Base-by-base conservation (phyloP, 2,113 vertebrate species). In the Eolophus roseicapilla region DNA sequence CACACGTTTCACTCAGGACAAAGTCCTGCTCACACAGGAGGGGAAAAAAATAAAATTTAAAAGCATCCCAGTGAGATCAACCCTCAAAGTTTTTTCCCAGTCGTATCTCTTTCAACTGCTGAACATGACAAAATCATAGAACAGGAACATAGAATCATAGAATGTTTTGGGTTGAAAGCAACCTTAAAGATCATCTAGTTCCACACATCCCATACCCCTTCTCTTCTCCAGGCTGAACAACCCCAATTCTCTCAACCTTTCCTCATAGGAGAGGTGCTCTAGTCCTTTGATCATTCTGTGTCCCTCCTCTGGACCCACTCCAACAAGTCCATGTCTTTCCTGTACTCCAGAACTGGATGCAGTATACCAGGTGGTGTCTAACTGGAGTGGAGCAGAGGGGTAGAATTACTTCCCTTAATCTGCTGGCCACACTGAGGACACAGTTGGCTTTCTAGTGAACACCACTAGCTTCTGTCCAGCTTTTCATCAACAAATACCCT, bases 381-480 rank as follows among this genome's bases (percentile, higher is more conserved):
- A 78, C 0, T 23, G 31, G 11, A 17, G 43, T 7, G 2, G 14
- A 52, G 33, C 2, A 62, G 35, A 68, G 19, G 33, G 12, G 6
- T 21, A 68, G 33, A 74, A 63, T 83, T 8, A 17, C 7, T 11
- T 79, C 28, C 27, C 21, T 46, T 0, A 0, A 28, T 73, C 13
- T 52, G 25, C 47, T 87, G 47, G 3, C 10, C 50, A 27, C 1
- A 0, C 0, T 2, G 59, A 87, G 71, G 7, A 57, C 11, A 46
- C 0, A 0, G 47, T 2, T 91, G 52, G 6, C 15, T 31, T 35
- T 82, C 47, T 79, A 60, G 41, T 10, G 2, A 20, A 15, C 43
- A 46, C 39, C 24, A 25, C 28, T 1, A 2, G 13, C 1, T 2
- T 60, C 47, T 27, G 35, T 55, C 29, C 39, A 53, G 52, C 21